These are phyloP conservation scores for Drosophila nigricruria DNA, from an alignment of 2,888 invertebrate genomes.

Conservation along the genomic window DNA sequence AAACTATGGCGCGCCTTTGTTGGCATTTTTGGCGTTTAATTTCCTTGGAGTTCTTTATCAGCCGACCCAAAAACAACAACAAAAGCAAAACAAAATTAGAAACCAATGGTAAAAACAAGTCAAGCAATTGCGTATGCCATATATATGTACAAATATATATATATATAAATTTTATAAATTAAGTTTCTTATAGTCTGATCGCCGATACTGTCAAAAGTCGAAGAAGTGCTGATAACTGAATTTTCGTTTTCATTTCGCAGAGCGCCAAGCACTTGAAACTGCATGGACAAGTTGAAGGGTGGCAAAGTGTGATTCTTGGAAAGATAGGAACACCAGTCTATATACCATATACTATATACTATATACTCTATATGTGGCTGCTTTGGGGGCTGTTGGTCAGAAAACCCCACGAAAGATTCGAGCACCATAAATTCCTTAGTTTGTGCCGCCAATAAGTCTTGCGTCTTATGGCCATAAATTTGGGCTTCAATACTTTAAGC, in stretches of 20 bases:
- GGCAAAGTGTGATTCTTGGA: constrained; percentile 48
- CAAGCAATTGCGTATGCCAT: constrained; percentile 26
- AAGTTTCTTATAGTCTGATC: constrained; percentile 70
- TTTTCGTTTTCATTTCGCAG: constrained; percentile 44
- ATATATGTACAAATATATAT: constrained; percentile 15
- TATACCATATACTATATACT: constrained; percentile 13
- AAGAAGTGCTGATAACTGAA: constrained; percentile 58
- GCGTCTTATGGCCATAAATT: constrained; percentile 69
- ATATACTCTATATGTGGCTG: constrained; percentile 1
- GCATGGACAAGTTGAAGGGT: constrained; percentile 73
- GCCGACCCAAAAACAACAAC: constrained; percentile 35
- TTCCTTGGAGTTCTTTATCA: constrained; percentile 53
- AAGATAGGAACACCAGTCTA: constrained; percentile 32
- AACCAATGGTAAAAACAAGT: constrained; percentile 33
- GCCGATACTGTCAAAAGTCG: constrained; percentile 66
- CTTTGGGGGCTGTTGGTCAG: constrained; percentile 29
- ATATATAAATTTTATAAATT: constrained; percentile 50
- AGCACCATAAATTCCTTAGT: constrained; percentile 60
- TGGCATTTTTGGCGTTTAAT: constrained; percentile 53
- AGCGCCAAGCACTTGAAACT: constrained; percentile 48
- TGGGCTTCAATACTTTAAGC: constrained; percentile 56
- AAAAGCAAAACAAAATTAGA: constrained; percentile 11
- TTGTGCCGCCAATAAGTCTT: constrained; percentile 71
- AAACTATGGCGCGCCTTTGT: constrained; percentile 75
- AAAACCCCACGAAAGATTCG: constrained; percentile 34